phyloP scores from a whole-genome alignment of 2,797 vertebrate species.

The Macroramphosus scolopax region DNA sequence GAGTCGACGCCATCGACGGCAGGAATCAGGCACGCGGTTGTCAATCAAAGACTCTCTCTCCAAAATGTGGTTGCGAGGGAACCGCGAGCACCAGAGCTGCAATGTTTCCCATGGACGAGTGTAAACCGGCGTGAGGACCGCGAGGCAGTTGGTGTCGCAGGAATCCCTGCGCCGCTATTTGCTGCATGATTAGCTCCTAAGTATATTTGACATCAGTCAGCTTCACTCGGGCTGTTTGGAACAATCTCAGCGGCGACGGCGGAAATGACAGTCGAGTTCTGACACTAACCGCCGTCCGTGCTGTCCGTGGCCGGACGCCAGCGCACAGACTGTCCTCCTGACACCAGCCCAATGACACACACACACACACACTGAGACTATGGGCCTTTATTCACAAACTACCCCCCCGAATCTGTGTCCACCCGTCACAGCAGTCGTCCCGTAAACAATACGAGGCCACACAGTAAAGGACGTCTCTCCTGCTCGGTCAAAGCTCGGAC shows the following conservation, averaged over 20 bases:
- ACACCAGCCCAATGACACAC: slow-evolving; percentile 46
- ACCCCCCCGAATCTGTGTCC: too few relatives aligned
- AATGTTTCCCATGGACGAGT: slow-evolving; percentile 61
- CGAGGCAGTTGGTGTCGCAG: slow-evolving; percentile 54
- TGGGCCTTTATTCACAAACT: too few relatives aligned
- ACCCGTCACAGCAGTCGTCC: slow-evolving; percentile 47
- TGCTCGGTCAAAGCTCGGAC: slow-evolving; percentile 50
- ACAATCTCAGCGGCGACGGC: slow-evolving; percentile 47
- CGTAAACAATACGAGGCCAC: slow-evolving; percentile 57
- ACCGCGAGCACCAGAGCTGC: slow-evolving; percentile 55
- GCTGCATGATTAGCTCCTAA: slow-evolving; percentile 75
- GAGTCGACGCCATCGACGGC: slow-evolving; percentile 15
- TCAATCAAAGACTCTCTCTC: slow-evolving; percentile 32
- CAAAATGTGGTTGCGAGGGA: slow-evolving; percentile 32
- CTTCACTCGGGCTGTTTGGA: slow-evolving; percentile 47
- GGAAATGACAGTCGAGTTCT: slow-evolving; percentile 63
- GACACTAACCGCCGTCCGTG: too few relatives aligned
- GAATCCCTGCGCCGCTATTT: slow-evolving; percentile 65
- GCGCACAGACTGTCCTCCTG: slow-evolving; percentile 48
- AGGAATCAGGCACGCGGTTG: slow-evolving; percentile 37
- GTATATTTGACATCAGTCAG: slow-evolving; percentile 71
- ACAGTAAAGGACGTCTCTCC: slow-evolving; percentile 47
- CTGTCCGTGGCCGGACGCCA: slow-evolving; percentile 52
- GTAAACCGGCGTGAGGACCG: slow-evolving; percentile 42
- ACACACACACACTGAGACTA: too few relatives aligned